Evolutionary conservation across 2,888 invertebrate species (phyloP).

Genomic region (Drosophila suboccidentalis): DNA sequence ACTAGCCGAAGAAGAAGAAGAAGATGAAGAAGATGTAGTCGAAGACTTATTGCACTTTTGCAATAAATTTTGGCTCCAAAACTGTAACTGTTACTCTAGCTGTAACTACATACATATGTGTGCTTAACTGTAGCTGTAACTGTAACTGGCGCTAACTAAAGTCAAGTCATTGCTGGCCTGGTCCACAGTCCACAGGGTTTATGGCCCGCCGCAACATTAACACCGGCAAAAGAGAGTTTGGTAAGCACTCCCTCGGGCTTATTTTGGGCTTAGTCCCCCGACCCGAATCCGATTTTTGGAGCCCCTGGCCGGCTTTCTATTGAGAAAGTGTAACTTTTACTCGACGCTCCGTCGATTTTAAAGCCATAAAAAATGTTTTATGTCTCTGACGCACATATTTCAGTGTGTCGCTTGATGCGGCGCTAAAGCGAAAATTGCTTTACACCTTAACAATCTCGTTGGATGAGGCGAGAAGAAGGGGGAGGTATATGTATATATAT

Average conservation of each 20-base stretch:
- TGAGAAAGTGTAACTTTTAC: slow-evolving; percentile 80
- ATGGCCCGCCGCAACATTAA: slow-evolving; percentile 65
- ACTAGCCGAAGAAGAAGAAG: not conserved
- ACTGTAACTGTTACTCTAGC: slow-evolving; percentile 48
- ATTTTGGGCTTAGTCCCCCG: slow-evolving; percentile 11
- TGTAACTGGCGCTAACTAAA: slow-evolving; percentile 41
- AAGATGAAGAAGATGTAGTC: slow-evolving; percentile 1
- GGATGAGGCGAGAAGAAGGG: not conserved
- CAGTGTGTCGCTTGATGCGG: slow-evolving; percentile 44
- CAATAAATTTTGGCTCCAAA: slow-evolving; percentile 66
- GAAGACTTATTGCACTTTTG: slow-evolving; percentile 72
- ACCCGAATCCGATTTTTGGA: not conserved
- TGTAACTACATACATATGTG: slow-evolving; percentile 27
- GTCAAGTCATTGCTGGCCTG: slow-evolving; percentile 28
- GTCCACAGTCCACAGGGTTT: slow-evolving; percentile 55
- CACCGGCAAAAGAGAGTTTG: slow-evolving; percentile 30
- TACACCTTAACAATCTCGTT: slow-evolving; percentile 55
- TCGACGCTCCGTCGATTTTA: slow-evolving; percentile 67
- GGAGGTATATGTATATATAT: not conserved
- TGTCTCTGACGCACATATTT: slow-evolving; percentile 60
- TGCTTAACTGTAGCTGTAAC: slow-evolving; percentile 44
- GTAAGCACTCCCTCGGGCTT: slow-evolving; percentile 70
- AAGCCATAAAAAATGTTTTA: slow-evolving; percentile 82
- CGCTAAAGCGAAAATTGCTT: slow-evolving; percentile 72
- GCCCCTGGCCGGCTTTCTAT: slow-evolving; percentile 64